Conservation (phyloP, 1,140 invertebrate species). For the Onthophagus taurus region DNA sequence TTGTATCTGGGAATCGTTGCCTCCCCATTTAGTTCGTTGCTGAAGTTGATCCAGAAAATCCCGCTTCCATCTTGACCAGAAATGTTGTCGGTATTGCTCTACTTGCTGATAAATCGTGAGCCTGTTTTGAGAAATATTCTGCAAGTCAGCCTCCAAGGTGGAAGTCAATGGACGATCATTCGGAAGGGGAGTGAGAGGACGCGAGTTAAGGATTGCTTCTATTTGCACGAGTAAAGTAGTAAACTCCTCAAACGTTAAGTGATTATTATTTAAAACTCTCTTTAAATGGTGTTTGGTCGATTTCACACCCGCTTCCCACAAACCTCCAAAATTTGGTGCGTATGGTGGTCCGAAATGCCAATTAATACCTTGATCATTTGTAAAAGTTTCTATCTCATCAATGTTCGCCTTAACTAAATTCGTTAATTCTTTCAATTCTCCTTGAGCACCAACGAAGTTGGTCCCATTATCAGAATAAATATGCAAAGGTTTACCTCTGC, state of each 20-base stretch:
- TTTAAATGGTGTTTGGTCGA: constrained; percentile 3
- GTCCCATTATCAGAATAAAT: constrained; percentile 32
- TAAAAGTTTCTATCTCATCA: not conserved
- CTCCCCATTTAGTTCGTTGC: constrained; percentile 7
- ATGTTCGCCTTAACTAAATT: not conserved
- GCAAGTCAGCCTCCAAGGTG: not conserved
- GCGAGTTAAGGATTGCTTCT: constrained; percentile 8
- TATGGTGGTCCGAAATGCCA: constrained; percentile 6
- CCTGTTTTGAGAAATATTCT: not conserved
- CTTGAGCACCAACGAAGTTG: constrained; percentile 29
- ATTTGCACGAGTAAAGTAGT: constrained; percentile 9
- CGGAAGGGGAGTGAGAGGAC: not conserved
- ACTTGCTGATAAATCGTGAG: constrained; percentile 1
- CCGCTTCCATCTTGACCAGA: constrained; percentile 6
- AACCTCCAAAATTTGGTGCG: constrained; percentile 7
- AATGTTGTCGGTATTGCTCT: constrained; percentile 7
- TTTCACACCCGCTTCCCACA: constrained; percentile 11
- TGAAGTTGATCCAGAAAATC: constrained; percentile 7
- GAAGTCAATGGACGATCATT: constrained; percentile 1
- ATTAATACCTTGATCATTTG: not conserved
- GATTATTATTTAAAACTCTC: not conserved
- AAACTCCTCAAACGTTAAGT: constrained; percentile 5
- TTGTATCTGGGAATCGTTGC: not conserved
- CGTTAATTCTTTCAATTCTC: constrained; percentile 7
- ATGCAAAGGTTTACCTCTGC: constrained; percentile 17